These are phyloP conservation scores for Echinops telfairi DNA, from an alignment of 2,113 vertebrate genomes.

Conservation along the genomic window DNA sequence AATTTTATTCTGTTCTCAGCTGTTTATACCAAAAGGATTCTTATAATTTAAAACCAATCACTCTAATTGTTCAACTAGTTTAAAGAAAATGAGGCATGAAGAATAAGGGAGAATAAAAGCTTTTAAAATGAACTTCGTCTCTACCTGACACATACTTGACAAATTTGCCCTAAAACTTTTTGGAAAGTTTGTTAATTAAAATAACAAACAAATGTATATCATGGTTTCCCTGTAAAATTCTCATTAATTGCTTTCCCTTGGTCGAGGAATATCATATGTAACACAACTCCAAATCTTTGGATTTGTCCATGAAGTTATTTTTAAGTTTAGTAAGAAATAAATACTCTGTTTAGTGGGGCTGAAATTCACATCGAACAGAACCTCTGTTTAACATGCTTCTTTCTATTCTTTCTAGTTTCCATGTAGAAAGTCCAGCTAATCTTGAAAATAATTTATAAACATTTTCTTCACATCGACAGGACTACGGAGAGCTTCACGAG, in stretches of 20 bases:
- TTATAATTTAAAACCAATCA: constrained; percentile 39
- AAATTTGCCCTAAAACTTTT: not conserved
- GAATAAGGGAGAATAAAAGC: not conserved
- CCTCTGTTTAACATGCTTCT: not conserved
- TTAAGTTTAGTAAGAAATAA: not conserved
- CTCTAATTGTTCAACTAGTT: constrained; percentile 35
- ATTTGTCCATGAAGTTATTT: not conserved
- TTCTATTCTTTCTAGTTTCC: not conserved
- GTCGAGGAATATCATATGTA: not conserved
- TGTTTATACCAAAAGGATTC: constrained; percentile 36
- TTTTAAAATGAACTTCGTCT: constrained; percentile 17
- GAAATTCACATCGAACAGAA: not conserved
- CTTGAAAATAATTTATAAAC: constrained; percentile 32
- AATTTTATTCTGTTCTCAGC: constrained; percentile 22
- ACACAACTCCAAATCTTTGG: not conserved
- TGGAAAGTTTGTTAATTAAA: constrained; percentile 1
- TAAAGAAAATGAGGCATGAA: constrained; percentile 32
- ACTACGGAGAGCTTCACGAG: not conserved
- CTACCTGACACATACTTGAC: not conserved
- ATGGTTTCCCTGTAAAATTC: not conserved
- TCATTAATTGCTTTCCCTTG: constrained; percentile 16
- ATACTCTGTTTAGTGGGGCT: not conserved
- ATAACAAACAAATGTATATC: not conserved
- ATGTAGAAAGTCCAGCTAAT: not conserved
- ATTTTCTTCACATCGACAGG: not conserved